Evolutionary conservation across 2,113 vertebrate species (phyloP).

Genomic region (Melanerpes aurifrons): DNA sequence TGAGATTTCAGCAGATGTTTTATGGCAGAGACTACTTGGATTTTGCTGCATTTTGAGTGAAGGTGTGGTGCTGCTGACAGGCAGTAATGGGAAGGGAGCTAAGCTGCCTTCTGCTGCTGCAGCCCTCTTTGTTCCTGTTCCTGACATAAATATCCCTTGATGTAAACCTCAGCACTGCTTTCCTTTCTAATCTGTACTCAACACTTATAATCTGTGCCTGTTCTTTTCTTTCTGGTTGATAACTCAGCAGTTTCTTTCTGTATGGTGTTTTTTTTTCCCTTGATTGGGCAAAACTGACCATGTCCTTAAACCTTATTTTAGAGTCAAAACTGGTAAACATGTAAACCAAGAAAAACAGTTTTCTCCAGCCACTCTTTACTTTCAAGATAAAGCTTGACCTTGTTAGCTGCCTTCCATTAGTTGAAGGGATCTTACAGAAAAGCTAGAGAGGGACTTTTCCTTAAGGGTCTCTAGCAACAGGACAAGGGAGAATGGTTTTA

Average conservation of each 20-base stretch:
- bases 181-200: background rate
- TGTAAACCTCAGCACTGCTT: background rate
- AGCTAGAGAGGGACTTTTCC: too few species aligned
- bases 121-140: background rate
- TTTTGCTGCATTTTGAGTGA: background rate
- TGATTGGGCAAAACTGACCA: background rate
- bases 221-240: background rate
- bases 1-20: background rate
- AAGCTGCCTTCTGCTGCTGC: background rate
- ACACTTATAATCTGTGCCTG: background rate
- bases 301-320: background rate
- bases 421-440: too few species aligned
- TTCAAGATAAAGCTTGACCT: background rate
- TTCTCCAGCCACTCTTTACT: background rate
- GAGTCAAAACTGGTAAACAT: background rate
- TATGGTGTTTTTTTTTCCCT: background rate
- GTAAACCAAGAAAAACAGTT: background rate
- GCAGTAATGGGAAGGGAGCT: background rate
- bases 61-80: background rate
- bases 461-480: too few species aligned
- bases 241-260: conserved; percentile 6
- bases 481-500: too few species aligned
- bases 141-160: background rate
- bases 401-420: background rate
- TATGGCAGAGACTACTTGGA: background rate